A percentile compares a stretch with the other conserved stretches of the same genome.
These are phyloP conservation scores for Aegithalos caudatus DNA, from an alignment of 2,113 vertebrate genomes.

Conservation along the genomic window DNA sequence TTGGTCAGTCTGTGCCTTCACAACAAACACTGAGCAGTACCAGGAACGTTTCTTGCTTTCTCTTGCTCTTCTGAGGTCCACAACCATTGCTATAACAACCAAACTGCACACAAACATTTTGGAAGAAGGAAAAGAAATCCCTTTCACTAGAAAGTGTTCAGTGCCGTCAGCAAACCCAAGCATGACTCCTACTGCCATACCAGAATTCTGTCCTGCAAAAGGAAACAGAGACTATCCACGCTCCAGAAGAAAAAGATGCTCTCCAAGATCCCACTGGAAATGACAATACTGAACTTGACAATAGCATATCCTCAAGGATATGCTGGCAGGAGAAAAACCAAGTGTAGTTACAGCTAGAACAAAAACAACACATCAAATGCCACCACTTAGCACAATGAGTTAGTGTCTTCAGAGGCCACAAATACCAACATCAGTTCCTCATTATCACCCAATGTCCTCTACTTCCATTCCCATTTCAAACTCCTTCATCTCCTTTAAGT, in stretches of 20 bases:
- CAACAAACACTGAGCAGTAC: neutral
- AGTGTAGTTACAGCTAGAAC: neutral
- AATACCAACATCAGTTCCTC: neutral
- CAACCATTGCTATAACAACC: neutral
- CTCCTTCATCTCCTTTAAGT: neutral
- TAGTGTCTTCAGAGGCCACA: neutral
- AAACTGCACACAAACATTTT: neutral
- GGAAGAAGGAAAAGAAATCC: neutral
- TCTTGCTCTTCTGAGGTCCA: neutral
- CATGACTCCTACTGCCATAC: neutral
- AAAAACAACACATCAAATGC: neutral
- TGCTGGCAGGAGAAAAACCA: accelerated
- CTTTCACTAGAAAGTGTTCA: neutral
- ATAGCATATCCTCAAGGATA: neutral
- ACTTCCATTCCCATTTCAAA: neutral
- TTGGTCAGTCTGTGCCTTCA: neutral
- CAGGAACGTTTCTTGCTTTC: neutral
- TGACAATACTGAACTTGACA: neutral
- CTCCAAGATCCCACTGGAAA: neutral
- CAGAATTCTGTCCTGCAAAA: neutral
- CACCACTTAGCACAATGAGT: neutral
- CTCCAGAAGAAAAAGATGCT: neutral
- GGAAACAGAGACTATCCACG: neutral
- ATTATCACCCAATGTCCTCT: neutral
- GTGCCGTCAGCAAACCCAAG: neutral